phyloP scores from a whole-genome alignment of 1,140 invertebrate genomes.

The Anthonomus grandis region DNA sequence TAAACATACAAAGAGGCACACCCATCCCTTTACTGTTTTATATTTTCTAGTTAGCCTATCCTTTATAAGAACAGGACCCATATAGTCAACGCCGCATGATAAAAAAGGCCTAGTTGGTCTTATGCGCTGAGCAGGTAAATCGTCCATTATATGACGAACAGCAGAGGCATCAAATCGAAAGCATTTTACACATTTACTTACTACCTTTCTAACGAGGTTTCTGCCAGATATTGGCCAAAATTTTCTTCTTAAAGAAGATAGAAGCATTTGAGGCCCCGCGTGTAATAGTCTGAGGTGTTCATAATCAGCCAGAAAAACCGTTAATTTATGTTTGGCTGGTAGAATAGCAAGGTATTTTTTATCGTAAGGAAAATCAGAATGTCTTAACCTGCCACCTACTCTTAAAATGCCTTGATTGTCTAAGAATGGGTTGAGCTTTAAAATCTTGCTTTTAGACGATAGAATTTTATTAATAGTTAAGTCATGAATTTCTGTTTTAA shows the following conservation, averaged over 20 bases:
- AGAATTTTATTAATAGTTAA: not conserved
- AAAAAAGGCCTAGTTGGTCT: not conserved
- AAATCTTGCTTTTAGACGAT: not conserved
- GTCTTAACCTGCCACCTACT: not conserved
- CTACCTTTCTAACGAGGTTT: slow-evolving; percentile 27
- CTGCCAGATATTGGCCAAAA: slow-evolving; percentile 34
- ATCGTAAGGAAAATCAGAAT: not conserved
- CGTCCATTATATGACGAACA: slow-evolving; percentile 2
- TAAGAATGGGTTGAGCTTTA: slow-evolving; percentile 42
- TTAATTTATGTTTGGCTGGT: slow-evolving; percentile 28
- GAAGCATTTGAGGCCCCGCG: slow-evolving; percentile 30
- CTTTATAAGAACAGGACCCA: not conserved
- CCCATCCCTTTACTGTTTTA: not conserved
- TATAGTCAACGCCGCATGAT: too few relatives aligned
- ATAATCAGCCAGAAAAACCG: slow-evolving; percentile 23
- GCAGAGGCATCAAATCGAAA: slow-evolving; percentile 4
- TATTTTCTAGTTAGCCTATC: not conserved
- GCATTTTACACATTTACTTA: slow-evolving; percentile 26
- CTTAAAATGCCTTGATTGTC: slow-evolving; percentile 38
- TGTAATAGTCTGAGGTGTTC: slow-evolving; percentile 33
- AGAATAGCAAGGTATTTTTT: slow-evolving; percentile 34
- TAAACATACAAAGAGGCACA: too few relatives aligned
- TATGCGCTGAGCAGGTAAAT: not conserved
- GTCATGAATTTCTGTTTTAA: not conserved
- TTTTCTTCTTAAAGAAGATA: slow-evolving; percentile 23